A percentile compares a stretch with the other conserved stretches of the same genome.
These are phyloP conservation scores for Heliocidaris tuberculata DNA, from an alignment of 35 echinoderm and acorn worm species.

Conservation along the genomic window DNA sequence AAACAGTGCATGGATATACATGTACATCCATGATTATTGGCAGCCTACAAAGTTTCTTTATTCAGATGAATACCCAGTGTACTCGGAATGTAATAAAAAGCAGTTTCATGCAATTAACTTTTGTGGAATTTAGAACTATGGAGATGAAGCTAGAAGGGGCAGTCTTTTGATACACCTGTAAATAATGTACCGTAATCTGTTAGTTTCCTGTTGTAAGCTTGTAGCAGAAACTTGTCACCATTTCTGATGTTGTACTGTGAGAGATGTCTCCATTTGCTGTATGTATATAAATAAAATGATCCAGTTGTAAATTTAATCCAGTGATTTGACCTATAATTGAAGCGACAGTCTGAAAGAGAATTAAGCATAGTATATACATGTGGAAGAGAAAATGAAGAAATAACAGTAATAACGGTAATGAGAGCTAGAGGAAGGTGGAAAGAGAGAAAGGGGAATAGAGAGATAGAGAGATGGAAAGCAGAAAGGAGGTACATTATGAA, in stretches of 20 bases:
- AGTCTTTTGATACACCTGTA: not conserved
- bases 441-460: not conserved
- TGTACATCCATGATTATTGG: too few species aligned
- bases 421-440: not conserved
- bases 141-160: not conserved
- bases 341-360: not conserved
- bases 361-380: too few species aligned
- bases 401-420: not conserved
- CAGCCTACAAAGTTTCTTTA: too few species aligned
- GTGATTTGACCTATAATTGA: not conserved
- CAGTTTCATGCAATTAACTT: not conserved
- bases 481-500: too few species aligned
- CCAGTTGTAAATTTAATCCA: not conserved
- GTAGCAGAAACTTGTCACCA: not conserved
- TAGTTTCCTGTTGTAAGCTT: not conserved
- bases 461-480: too few species aligned
- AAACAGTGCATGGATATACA: too few species aligned
- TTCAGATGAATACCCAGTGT: too few species aligned
- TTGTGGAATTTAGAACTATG: not conserved
- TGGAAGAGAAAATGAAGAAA: not conserved
- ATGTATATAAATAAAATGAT: not conserved
- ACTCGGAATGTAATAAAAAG: too few species aligned
- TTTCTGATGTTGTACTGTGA: not conserved
- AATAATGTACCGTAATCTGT: not conserved
- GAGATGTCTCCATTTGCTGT: too few species aligned